phyloP scores from a whole-genome alignment of 2,888 invertebrate species.

The Caenorhabditis drosophilae region DNA sequence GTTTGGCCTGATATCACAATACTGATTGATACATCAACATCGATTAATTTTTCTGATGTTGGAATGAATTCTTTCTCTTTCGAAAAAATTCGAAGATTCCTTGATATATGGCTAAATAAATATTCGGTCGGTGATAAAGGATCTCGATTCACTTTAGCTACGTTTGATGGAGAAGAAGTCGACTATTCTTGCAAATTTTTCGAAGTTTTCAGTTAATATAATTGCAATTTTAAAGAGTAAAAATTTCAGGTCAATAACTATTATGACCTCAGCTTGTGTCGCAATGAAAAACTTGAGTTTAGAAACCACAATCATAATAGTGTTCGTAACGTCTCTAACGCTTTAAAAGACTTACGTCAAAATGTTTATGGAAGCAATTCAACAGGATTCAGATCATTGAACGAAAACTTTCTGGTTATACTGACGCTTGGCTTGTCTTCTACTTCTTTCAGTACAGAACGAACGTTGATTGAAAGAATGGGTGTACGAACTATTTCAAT shows the following conservation, averaged over 20 bases:
- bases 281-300: constrained; percentile 20
- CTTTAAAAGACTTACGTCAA: constrained; percentile 4
- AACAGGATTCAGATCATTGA: constrained; percentile 33
- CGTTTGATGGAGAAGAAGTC: constrained; percentile 31
- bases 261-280: constrained; percentile 35
- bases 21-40: constrained; percentile 34
- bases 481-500: constrained; percentile 33
- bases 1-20: constrained; percentile 47
- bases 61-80: constrained; percentile 19
- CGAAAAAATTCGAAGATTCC: constrained; percentile 28
- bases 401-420: constrained; percentile 36
- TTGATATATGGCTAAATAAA: constrained; percentile 26
- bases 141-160: constrained; percentile 36
- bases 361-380: constrained; percentile 18
- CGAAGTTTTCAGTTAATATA: constrained; percentile 12
- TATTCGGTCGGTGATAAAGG: constrained; percentile 35
- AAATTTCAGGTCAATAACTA: constrained; percentile 28
- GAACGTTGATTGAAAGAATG: constrained; percentile 17
- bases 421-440: constrained; percentile 39
- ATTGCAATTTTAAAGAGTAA: neutral
- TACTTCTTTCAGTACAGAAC: constrained; percentile 3
- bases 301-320: constrained; percentile 11
- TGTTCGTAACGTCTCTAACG: constrained; percentile 3
- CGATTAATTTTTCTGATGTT: neutral
- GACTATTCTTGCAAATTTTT: constrained; percentile 31